Percentiles rank a stretch among this genome's conserved stretches.
Evolutionary conservation across 2,888 invertebrate genomes (phyloP).

Genomic region (Phymatocera aterrima): DNA sequence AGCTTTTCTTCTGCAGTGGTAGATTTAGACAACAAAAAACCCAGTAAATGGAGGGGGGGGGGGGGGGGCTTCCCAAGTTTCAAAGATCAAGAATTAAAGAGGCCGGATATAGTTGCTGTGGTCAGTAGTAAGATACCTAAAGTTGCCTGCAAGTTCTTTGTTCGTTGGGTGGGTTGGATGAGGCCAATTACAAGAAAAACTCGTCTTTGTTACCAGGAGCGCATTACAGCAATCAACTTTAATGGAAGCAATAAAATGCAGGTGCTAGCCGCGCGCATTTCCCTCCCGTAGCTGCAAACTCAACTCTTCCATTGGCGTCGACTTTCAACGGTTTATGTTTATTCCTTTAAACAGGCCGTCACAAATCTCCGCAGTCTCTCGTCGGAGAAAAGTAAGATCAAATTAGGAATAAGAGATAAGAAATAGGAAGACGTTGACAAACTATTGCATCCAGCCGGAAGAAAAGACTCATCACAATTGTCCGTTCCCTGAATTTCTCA

Average conservation of each 20-base stretch:
- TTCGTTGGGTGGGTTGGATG: slow-evolving; percentile 54
- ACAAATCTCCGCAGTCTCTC: too few relatives aligned
- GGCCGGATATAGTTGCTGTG: not conserved
- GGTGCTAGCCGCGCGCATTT: slow-evolving; percentile 61
- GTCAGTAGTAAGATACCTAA: not conserved
- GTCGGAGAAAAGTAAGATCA: not conserved
- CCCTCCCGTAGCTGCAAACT: slow-evolving; percentile 44
- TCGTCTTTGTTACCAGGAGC: slow-evolving; percentile 61
- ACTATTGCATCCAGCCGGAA: not conserved
- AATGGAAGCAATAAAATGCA: slow-evolving; percentile 67
- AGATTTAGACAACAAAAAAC: not conserved
- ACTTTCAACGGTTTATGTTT: slow-evolving; percentile 1
- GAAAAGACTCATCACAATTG: not conserved
- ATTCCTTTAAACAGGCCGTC: not conserved
- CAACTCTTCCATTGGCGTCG: slow-evolving; percentile 52
- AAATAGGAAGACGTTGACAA: not conserved
- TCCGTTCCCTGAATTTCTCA: too few relatives aligned
- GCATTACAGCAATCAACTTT: slow-evolving; percentile 65
- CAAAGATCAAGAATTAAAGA: slow-evolving; percentile 6
- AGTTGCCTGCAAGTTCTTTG: slow-evolving; percentile 21
- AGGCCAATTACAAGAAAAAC: slow-evolving; percentile 60
- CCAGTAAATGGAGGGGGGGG: too few relatives aligned
- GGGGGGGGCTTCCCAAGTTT: not conserved
- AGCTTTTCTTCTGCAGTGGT: not conserved
- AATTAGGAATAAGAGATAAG: not conserved